Conservation (phyloP, 2,888 invertebrate genomes). For the Eupithecia exiguata region DNA sequence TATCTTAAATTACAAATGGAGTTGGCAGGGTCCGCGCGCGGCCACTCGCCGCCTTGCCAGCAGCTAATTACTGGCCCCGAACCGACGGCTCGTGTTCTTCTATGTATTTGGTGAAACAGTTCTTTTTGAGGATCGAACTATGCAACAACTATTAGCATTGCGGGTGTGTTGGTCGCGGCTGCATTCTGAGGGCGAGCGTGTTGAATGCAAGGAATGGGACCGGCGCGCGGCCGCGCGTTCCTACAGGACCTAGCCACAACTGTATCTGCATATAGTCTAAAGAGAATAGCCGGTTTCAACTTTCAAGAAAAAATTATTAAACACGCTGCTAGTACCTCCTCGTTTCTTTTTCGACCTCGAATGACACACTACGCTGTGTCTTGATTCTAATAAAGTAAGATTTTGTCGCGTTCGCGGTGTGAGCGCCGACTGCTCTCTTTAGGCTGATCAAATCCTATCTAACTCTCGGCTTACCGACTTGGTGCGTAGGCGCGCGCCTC, state of each 20-base stretch:
- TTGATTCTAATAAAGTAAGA: neutral
- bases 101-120: constrained; percentile 18
- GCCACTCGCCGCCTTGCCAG: constrained; percentile 71
- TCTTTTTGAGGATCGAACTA: constrained; percentile 56
- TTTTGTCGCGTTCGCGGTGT: neutral
- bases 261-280: constrained; percentile 24
- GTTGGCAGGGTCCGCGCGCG: constrained; percentile 73
- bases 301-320: neutral
- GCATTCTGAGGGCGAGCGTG: constrained; percentile 77
- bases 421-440: constrained; percentile 18
- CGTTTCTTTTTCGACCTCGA: neutral
- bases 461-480: constrained; percentile 60
- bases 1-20: constrained; percentile 79
- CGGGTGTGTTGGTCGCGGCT: constrained; percentile 69
- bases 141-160: constrained; percentile 67
- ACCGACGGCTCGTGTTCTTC: constrained; percentile 63
- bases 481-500: constrained; percentile 65
- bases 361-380: neutral
- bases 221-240: constrained; percentile 63
- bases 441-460: constrained; percentile 12
- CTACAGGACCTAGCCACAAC: constrained; percentile 39
- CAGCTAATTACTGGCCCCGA: constrained; percentile 75
- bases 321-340: neutral
- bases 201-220: constrained; percentile 76
- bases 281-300: constrained; percentile 9